These are phyloP conservation scores for Acrocera orbiculus DNA, from an alignment of 2,888 invertebrate genomes.

Conservation along the genomic window DNA sequence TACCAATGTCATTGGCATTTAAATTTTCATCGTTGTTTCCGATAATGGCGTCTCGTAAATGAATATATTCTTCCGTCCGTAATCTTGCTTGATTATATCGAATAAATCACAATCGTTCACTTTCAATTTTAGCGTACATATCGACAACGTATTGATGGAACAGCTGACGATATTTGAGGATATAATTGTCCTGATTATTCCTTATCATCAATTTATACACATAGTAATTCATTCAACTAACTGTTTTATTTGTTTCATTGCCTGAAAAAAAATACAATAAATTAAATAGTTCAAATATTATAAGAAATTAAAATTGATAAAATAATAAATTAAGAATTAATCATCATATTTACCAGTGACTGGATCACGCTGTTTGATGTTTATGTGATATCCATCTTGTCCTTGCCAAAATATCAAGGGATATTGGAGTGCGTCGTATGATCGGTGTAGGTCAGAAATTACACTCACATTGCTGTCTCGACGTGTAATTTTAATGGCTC, in stretches of 20 bases:
- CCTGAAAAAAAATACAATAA: too few species aligned
- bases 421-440: conserved; percentile 16
- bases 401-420: conserved; percentile 16
- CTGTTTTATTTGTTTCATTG: too few species aligned
- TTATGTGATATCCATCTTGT: conserved; percentile 14
- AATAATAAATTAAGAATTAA: background rate
- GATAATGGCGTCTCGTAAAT: background rate
- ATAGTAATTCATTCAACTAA: conserved; percentile 17
- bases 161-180: conserved; percentile 14
- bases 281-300: too few species aligned
- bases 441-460: too few species aligned
- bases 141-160: conserved; percentile 21
- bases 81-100: background rate
- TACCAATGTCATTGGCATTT: conserved; percentile 4
- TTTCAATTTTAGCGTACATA: conserved; percentile 21
- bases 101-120: conserved; percentile 14
- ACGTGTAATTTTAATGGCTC: conserved; percentile 1
- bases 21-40: background rate
- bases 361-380: conserved; percentile 8
- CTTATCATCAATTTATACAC: conserved; percentile 15
- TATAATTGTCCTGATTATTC: conserved; percentile 11
- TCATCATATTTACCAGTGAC: background rate
- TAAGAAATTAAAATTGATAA: conserved; percentile 2
- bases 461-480: conserved; percentile 7
- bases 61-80: conserved; percentile 1